Percentiles rank a stretch among this genome's conserved stretches.
Conservation (phyloP, 2,888 invertebrate species). For the Noctua comes region DNA sequence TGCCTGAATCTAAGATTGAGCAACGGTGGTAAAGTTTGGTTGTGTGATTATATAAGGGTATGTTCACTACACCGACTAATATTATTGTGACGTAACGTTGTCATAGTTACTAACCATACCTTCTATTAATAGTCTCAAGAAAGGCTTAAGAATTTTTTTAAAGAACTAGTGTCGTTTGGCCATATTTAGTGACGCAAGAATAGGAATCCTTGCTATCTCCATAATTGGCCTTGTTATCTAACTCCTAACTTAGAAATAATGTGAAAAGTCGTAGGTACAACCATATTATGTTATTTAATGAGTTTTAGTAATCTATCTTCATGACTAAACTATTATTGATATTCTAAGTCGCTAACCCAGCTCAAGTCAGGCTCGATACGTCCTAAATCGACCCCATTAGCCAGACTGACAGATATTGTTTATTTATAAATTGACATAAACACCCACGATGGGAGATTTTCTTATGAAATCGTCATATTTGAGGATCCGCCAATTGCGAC, state of each 20-base stretch:
- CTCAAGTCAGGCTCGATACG: too few relatives aligned
- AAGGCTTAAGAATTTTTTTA: neutral
- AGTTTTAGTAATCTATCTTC: neutral
- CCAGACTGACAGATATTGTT: neutral
- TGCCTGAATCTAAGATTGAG: constrained; percentile 18
- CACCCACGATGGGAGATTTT: neutral
- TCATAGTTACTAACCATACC: neutral
- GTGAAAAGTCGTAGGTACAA: neutral
- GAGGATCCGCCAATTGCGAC: neutral
- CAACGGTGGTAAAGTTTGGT: neutral
- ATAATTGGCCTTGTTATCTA: neutral
- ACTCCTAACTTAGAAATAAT: neutral
- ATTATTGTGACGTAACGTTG: too few relatives aligned
- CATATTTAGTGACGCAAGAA: neutral
- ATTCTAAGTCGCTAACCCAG: neutral
- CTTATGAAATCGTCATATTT: neutral
- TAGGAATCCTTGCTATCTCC: too few relatives aligned
- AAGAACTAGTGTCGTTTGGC: neutral
- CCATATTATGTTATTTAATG: neutral
- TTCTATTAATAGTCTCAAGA: neutral
- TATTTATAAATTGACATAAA: neutral
- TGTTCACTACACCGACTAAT: too few relatives aligned
- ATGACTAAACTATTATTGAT: neutral
- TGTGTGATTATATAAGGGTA: neutral
- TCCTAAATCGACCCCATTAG: neutral